Base-by-base conservation (phyloP, 1,140 invertebrate species). In the Hypsibius dujardini region DNA sequence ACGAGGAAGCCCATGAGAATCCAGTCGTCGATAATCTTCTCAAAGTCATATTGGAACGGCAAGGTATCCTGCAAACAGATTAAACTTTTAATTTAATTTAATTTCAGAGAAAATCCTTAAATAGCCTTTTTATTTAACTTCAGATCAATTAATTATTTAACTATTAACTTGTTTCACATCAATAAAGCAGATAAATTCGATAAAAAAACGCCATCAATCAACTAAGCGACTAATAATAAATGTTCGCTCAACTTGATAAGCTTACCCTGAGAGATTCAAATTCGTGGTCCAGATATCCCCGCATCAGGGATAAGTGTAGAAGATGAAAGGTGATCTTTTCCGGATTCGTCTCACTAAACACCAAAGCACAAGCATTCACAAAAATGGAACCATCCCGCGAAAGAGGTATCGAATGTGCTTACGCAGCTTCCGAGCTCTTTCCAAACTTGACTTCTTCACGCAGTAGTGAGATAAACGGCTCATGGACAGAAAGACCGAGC, bases 1-100 rank as follows among this genome's bases (percentile, higher is more conserved):
- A 97, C 88, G 46, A 98, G 80, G 79, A 96, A 96, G 1, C 90
- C 89, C 89, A 98, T 92, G 2, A 97, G 79, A 1, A 97, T 86
- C 85, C 85, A 87, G 77, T 87, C 86, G 77, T 87, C 85, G 74
- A 87, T 85, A 71, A 87, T 85, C 59, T 87, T 86, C 76, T 94
- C 92, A 72, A 95, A 81, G 78, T 92, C 85, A 79, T 86, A 92
- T 1, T 80, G 74, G 80, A n/a, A n/a, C n/a, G n/a, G n/a, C n/a
- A n/a, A n/a, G n/a, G n/a, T n/a, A n/a, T n/a, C n/a, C n/a, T n/a
- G n/a, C n/a, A n/a, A n/a, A n/a, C n/a, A n/a, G n/a, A n/a, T n/a
- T n/a, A n/a, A n/a, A n/a, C n/a, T n/a, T n/a, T n/a, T n/a, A 90
- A 92, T 0, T 82, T 77, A 45, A 90, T 76, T 47, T 84, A 83